Evolutionary conservation across 2,888 invertebrate genomes (phyloP).

Genomic region (Drosophila anomelani): DNA sequence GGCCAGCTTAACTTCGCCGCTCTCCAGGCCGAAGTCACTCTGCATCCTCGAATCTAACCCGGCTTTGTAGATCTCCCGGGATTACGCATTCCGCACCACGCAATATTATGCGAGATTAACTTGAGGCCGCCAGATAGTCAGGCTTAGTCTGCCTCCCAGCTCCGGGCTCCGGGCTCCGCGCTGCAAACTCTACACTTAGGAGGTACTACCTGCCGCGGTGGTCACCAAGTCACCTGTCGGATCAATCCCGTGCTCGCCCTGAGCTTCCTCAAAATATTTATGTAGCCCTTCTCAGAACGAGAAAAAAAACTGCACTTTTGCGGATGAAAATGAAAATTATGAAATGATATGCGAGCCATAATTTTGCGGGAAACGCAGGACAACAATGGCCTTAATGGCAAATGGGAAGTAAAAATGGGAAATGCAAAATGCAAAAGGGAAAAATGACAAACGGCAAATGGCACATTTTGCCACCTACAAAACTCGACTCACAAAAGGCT

Average conservation of each 20-base stretch:
- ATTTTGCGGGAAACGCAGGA: conserved; percentile 52
- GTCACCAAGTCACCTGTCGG: conserved; percentile 26
- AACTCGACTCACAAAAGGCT: conserved; percentile 74
- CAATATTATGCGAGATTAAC: conserved; percentile 76
- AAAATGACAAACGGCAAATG: conserved; percentile 10
- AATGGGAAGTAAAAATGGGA: background rate
- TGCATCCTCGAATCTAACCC: background rate
- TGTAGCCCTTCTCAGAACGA: conserved; percentile 51
- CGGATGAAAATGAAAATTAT: conserved; percentile 49
- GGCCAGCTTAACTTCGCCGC: background rate
- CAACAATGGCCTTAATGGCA: conserved; percentile 33
- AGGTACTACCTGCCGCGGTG: conserved; percentile 8
- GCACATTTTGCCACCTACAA: conserved; percentile 74
- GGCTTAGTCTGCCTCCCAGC: conserved; percentile 16
- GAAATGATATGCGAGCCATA: conserved; percentile 62
- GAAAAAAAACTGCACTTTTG: conserved; percentile 6
- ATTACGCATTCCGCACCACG: conserved; percentile 54
- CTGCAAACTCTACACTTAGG: too few species aligned
- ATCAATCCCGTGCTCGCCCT: background rate
- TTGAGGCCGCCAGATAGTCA: conserved; percentile 52
- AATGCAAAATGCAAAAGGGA: background rate
- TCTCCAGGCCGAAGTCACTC: background rate
- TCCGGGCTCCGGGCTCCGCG: background rate
- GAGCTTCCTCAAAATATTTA: conserved; percentile 64
- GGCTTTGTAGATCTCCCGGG: conserved; percentile 13